Percentiles rank a stretch among this genome's conserved stretches.
phyloP scores from a whole-genome alignment of 2,888 invertebrate species.

The Drosophila pseudotalamancana region DNA sequence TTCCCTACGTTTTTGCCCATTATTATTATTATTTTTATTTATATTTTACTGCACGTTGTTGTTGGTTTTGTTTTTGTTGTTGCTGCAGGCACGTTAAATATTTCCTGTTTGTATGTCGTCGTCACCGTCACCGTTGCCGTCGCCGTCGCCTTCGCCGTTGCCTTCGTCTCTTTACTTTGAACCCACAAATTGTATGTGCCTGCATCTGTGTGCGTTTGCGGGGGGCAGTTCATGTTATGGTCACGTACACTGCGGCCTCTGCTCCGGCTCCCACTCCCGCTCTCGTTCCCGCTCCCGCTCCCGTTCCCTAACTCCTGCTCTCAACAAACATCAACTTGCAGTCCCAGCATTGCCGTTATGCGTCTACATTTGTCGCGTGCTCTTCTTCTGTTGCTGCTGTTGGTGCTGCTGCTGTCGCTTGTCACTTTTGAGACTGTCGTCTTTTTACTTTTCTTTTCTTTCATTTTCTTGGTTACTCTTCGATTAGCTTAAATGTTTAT shows the following conservation, averaged over 20 bases:
- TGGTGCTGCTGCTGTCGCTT: slow-evolving; percentile 9
- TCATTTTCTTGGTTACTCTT: slow-evolving; percentile 28
- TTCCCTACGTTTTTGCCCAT: slow-evolving; percentile 73
- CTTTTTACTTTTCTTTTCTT: slow-evolving; percentile 50
- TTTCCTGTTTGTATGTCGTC: slow-evolving; percentile 76
- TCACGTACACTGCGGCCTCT: slow-evolving; percentile 64
- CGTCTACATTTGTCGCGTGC: slow-evolving; percentile 62
- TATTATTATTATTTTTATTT: slow-evolving; percentile 80
- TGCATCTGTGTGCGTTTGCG: slow-evolving; percentile 24
- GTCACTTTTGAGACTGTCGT: slow-evolving; percentile 22
- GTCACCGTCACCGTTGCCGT: slow-evolving; percentile 30
- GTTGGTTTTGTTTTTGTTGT: too few relatives aligned
- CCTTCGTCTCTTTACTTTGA: slow-evolving; percentile 58
- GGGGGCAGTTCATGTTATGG: slow-evolving; percentile 77
- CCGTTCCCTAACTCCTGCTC: not conserved
- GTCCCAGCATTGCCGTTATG: slow-evolving; percentile 55
- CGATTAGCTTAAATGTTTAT: slow-evolving; percentile 72
- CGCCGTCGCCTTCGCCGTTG: slow-evolving; percentile 22
- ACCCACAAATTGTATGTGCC: slow-evolving; percentile 56
- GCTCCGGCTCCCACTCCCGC: slow-evolving; percentile 6
- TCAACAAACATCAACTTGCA: slow-evolving; percentile 35
- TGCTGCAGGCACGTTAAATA: slow-evolving; percentile 80
- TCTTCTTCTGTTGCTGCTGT: not conserved
- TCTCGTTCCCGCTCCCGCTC: not conserved
- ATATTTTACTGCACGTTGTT: slow-evolving; percentile 61